A percentile compares a stretch with the other conserved stretches of the same genome.
These are phyloP conservation scores for Sminthurinus aureus DNA, from an alignment of 2,888 invertebrate species.

Conservation along the genomic window DNA sequence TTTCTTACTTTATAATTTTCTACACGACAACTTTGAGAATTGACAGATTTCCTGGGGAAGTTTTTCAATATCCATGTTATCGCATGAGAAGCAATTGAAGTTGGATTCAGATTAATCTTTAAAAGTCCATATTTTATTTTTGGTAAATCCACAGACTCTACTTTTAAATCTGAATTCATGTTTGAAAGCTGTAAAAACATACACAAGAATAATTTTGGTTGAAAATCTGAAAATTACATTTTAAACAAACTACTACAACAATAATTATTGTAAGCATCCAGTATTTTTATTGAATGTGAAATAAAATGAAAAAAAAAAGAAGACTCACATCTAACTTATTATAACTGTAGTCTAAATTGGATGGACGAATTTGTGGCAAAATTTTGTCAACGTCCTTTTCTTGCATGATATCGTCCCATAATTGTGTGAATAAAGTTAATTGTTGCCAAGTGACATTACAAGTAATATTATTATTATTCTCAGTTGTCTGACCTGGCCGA, in stretches of 20 bases:
- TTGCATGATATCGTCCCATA: slow-evolving; percentile 8
- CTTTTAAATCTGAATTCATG: background rate
- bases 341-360: no score
- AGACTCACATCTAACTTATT: no score
- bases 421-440: background rate
- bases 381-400: background rate
- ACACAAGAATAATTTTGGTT: background rate
- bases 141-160: slow-evolving; percentile 1
- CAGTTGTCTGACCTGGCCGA: background rate
- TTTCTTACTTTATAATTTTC: slow-evolving; percentile 16
- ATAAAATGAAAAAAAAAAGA: no score
- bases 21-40: background rate
- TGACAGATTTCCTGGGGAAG: slow-evolving; percentile 9
- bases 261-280: slow-evolving; percentile 12
- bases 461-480: background rate
- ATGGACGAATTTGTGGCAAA: no score
- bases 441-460: slow-evolving; percentile 1
- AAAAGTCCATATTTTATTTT: background rate
- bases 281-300: background rate
- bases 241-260: background rate
- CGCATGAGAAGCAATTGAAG: background rate
- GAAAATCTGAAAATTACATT: background rate
- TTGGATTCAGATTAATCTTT: background rate
- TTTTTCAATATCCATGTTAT: slow-evolving; percentile 9
- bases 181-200: background rate